Conservation (phyloP, 2,888 invertebrate genomes). For the Dusona sp. region DNA sequence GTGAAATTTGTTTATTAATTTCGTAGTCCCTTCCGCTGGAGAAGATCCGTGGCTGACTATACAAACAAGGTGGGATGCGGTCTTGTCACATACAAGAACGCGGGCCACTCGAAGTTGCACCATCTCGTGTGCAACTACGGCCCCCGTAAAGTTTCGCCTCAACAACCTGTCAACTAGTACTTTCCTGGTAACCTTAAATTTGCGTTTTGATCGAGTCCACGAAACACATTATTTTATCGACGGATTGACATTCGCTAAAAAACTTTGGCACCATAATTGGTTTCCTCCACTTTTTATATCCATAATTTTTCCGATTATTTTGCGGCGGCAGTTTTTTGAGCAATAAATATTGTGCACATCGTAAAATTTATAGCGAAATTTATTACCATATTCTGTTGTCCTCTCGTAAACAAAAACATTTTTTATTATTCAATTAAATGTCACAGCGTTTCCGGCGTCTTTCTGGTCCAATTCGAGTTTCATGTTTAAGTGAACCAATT, state of each 20-base stretch:
- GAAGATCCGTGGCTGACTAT: background rate
- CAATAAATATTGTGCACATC: background rate
- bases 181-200: background rate
- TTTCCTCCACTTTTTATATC: background rate
- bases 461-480: too few relatives aligned
- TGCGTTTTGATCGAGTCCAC: background rate
- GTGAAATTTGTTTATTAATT: background rate
- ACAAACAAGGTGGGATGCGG: background rate
- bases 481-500: too few relatives aligned
- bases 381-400: background rate
- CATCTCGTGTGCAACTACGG: background rate
- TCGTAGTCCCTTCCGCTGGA: background rate
- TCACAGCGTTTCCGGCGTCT: too few relatives aligned
- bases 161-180: background rate
- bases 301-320: background rate
- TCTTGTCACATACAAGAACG: background rate
- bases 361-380: background rate
- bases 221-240: background rate
- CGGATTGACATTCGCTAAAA: background rate
- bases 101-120: background rate
- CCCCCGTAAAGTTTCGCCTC: background rate
- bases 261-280: background rate
- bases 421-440: too few relatives aligned
- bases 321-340: background rate
- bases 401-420: too few relatives aligned